Evolutionary conservation across 2,888 invertebrate genomes (phyloP), one percentile per base, ranked within the genome.

Genomic region (Machimus atricapillus): DNA sequence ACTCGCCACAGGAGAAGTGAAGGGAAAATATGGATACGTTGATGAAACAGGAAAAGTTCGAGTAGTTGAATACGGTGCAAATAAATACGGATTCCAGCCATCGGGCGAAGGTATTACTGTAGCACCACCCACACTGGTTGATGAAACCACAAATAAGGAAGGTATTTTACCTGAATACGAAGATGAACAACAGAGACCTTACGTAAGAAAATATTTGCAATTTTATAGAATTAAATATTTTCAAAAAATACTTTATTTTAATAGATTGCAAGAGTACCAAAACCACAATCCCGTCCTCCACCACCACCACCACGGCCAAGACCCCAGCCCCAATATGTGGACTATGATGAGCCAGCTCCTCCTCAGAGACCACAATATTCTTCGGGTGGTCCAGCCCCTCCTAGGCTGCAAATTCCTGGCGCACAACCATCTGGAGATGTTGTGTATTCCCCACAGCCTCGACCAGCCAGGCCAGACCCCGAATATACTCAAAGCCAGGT

Each of bases 21-120:
- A 96, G 93, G 97, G 97, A 89, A 97, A 97, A 92, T 97, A 97
- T 91, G 97, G 97, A 2, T 97, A 97, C 93, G 96, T 96, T 87
- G 97, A 97, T 91, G 97, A 97, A 90, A 94, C 86, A 95, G 97
- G 90, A 94, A 96, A 94, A 95, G 92, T 96, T 1, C 95, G 97
- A 58, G 96, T 97, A 1, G 95, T 97, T 31, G 97, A 97, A 91
- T 98, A 98, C 91, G 97, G 97, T 7, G 97, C 97, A 56, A 96
- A 97, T 92, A 96, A 96, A 91, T 96, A 95, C 91, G 97, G 97
- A 0, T 97, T 97, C 94, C 96, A 96, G 91, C 97, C 97, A 0
- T 94, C 96, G 1, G 97, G 97, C 0, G 97, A 97, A 90, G 97
- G 97, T 66, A 97, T 97, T 91, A 97, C 97, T 0, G 97, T 97